Evolutionary conservation across 2,888 invertebrate genomes (phyloP).

Genomic region (Philonicus albiceps): DNA sequence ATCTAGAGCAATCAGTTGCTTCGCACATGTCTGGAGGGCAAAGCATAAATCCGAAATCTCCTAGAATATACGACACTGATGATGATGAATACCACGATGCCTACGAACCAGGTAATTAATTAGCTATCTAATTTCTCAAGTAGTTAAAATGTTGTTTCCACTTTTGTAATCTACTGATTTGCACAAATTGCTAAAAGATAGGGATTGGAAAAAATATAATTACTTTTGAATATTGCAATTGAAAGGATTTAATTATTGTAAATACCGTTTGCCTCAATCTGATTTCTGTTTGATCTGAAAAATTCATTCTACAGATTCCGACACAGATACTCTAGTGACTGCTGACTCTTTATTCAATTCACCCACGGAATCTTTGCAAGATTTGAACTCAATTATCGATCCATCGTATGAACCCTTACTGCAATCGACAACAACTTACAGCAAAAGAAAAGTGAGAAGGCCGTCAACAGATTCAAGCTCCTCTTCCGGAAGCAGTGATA

Average conservation of each 20-base stretch:
- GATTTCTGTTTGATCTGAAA: not conserved
- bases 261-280: not conserved
- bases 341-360: constrained; percentile 53
- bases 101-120: constrained; percentile 57
- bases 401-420: constrained; percentile 44
- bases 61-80: constrained; percentile 58
- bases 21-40: constrained; percentile 65
- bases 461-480: constrained; percentile 48
- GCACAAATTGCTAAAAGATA: not conserved
- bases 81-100: constrained; percentile 62
- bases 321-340: constrained; percentile 61
- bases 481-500: constrained; percentile 50
- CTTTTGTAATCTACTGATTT: not conserved
- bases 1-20: constrained; percentile 71
- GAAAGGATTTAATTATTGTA: not conserved
- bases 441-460: constrained; percentile 44
- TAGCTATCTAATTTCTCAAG: not conserved
- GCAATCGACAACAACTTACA: constrained; percentile 33
- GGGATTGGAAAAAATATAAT: not conserved
- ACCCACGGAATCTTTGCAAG: constrained; percentile 49
- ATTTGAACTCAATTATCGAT: constrained; percentile 45
- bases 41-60: constrained; percentile 53
- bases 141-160: not conserved
- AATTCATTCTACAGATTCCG: constrained; percentile 60
- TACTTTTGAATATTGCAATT: not conserved